phyloP scores from a whole-genome alignment of 1,140 invertebrate species.

The Neotoxoptera formosana region DNA sequence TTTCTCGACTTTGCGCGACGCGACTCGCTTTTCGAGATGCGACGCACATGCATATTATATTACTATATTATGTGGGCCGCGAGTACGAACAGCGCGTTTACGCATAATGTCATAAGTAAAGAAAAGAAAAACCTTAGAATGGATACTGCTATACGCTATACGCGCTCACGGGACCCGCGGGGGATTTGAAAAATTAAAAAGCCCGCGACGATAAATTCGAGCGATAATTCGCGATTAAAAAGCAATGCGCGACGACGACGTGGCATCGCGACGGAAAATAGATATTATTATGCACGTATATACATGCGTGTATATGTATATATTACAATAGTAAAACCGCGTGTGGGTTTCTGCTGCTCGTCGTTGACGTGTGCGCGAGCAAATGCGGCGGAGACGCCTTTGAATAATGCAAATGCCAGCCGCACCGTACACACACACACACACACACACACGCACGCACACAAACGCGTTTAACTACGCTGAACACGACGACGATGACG shows the following conservation, averaged over 20 bases:
- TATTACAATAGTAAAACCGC: neutral
- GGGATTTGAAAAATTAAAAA: neutral
- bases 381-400: slow-evolving; percentile 32
- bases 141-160: neutral
- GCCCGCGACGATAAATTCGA: neutral
- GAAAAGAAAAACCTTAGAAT: neutral
- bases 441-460: too few species aligned
- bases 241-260: neutral
- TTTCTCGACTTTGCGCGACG: neutral
- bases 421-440: too few species aligned
- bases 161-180: neutral
- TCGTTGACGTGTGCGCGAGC: slow-evolving; percentile 54
- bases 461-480: neutral
- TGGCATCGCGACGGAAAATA: neutral
- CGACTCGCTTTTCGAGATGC: neutral
- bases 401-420: slow-evolving; percentile 43
- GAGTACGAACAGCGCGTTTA: neutral
- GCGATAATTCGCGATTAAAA: slow-evolving; percentile 33
- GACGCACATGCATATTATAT: neutral
- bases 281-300: neutral
- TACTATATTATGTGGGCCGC: neutral
- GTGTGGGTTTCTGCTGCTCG: neutral
- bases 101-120: neutral
- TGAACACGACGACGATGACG: neutral
- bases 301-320: neutral